These are phyloP conservation scores for Eubasilissa regina DNA, from an alignment of 1,140 invertebrate genomes.

Conservation along the genomic window DNA sequence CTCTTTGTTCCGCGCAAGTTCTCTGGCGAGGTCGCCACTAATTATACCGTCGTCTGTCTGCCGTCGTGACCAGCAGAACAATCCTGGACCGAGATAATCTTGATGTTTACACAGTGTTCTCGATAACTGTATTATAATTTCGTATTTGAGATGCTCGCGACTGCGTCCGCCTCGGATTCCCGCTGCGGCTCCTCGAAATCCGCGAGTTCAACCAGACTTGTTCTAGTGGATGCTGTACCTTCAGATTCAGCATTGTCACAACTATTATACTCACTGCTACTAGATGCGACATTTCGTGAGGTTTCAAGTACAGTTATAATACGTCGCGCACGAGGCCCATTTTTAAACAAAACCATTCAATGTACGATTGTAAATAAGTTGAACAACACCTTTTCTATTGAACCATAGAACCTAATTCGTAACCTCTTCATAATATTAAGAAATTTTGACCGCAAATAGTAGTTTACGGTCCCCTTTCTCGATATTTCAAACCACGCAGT, in stretches of 20 bases:
- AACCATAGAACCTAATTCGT: too few species aligned
- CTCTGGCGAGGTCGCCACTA: slow-evolving; percentile 32
- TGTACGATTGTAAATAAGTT: neutral
- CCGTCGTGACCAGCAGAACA: slow-evolving; percentile 19
- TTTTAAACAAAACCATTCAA: neutral
- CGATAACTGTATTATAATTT: slow-evolving; percentile 34
- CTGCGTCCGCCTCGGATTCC: neutral
- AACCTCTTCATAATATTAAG: too few species aligned
- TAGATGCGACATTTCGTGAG: neutral
- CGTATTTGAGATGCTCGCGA: slow-evolving; percentile 17
- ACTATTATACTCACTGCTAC: slow-evolving; percentile 1
- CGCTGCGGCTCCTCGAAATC: slow-evolving; percentile 13
- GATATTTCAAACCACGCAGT: too few species aligned
- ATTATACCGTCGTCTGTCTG: slow-evolving; percentile 43
- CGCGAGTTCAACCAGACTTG: slow-evolving; percentile 1
- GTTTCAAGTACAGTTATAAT: slow-evolving; percentile 9
- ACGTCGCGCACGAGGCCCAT: neutral
- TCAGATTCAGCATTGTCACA: slow-evolving; percentile 13
- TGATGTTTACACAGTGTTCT: slow-evolving; percentile 34
- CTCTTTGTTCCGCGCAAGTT: neutral
- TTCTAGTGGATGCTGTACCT: neutral
- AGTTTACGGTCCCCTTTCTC: too few species aligned
- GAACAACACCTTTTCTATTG: too few species aligned
- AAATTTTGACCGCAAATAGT: too few species aligned
- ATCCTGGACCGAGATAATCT: slow-evolving; percentile 8